Base-by-base conservation (phyloP, 2,888 invertebrate species). In the Eristalis arbustorum region DNA sequence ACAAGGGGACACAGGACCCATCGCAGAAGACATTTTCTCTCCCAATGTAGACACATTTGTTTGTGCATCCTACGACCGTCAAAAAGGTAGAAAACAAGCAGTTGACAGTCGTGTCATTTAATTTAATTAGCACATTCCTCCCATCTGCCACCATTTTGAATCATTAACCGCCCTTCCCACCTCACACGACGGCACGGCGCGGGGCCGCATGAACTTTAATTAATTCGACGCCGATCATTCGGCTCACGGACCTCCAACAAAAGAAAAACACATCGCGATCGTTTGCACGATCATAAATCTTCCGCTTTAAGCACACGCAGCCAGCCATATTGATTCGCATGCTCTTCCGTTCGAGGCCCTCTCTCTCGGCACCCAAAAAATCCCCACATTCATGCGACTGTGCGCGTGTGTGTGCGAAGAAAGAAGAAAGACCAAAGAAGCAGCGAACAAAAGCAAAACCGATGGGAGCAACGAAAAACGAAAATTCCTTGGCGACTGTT, bases 241-340 rank as follows among this genome's bases (percentile, higher is more conserved):
- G 62, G 57, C n/a, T 49, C 49, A 71, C 34, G 49, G 83, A 83
- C 87, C 78, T 59, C 78, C 87, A 87, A 75, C 72, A 87, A 87
- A 87, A 87, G 78, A 83, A 82, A 49, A 87, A 87, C 78, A 83
- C 56, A 83, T 57, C 82, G 37, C 67, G 42, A 74, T 82, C 85
- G 61, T 83, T 87, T 79, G 75, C 78, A 59, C 62, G 63, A 78
- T 79, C 74, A 79, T 87, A 87, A 83, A 87, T 87, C 87, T 62
- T 83, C 68, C 49, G 74, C 61, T 81, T 82, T 75, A 82, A 87
- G 75, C 87, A 87, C 83, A 79, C 74, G 75, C 78, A 87, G 87
- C 87, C 78, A 87, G 87, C 87, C 87, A 87, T 87, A 83, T 87
- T 87, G 74, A 68, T 80, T 68, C 75, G 28, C 57, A n/a, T 63